Conservation (phyloP, 1,140 invertebrate species). For the Pseudachorutes palmiensis region DNA sequence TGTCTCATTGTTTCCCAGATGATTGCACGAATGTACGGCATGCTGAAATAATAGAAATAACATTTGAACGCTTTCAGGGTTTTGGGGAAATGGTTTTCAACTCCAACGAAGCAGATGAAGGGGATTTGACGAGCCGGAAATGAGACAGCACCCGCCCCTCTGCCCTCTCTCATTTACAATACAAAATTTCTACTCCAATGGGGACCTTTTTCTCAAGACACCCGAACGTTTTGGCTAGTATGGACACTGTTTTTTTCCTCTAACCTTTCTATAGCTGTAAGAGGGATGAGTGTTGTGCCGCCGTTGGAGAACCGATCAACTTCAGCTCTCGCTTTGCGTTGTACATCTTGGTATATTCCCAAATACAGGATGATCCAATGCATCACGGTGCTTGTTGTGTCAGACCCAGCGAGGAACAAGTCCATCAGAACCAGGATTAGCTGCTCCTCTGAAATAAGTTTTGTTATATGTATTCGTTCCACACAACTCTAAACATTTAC, state of each 20-base stretch:
- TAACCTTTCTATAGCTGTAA: background rate
- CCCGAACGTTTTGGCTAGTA: background rate
- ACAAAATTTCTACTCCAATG: too few species aligned
- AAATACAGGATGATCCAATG: conserved; percentile 68
- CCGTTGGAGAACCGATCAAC: background rate
- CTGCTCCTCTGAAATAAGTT: conserved; percentile 20
- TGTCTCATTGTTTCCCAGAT: background rate
- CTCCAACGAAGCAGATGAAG: too few species aligned
- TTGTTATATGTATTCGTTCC: too few species aligned
- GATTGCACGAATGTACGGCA: background rate
- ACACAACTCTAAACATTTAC: background rate
- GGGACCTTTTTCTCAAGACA: too few species aligned
- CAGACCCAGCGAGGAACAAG: conserved; percentile 61
- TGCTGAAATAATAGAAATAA: conserved; percentile 65
- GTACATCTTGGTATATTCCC: conserved; percentile 63
- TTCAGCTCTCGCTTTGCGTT: conserved; percentile 40
- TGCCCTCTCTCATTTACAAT: too few species aligned
- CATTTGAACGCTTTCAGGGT: conserved; percentile 57
- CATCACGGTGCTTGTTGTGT: conserved; percentile 68
- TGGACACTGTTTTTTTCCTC: background rate
- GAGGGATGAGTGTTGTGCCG: background rate
- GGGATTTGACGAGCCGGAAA: too few species aligned
- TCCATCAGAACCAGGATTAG: conserved; percentile 20
- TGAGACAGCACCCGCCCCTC: too few species aligned
- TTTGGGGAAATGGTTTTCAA: background rate